phyloP scores from a whole-genome alignment of 2,113 vertebrate species.

The Ranitomeya variabilis region DNA sequence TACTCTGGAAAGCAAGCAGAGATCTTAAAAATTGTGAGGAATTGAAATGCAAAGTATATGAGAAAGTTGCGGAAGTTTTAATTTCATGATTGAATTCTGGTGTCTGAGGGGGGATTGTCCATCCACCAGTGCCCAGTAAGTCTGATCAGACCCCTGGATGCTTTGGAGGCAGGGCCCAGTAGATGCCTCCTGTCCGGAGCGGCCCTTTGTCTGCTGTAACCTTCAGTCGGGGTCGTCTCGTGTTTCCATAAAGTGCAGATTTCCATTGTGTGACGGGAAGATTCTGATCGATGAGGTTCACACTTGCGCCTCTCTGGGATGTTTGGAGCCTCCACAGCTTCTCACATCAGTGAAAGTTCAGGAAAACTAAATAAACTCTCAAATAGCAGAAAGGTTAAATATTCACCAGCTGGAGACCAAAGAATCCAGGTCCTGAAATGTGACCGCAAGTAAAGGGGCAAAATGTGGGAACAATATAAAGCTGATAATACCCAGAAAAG shows the following conservation, averaged over 20 bases:
- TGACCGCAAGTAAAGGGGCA: neutral
- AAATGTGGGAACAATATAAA: neutral
- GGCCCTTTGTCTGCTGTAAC: neutral
- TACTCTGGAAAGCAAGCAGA: no score
- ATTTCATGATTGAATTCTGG: no score
- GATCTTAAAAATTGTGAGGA: no score
- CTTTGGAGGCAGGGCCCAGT: no score
- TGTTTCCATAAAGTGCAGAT: neutral
- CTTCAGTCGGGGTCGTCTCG: neutral
- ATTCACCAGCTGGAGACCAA: neutral
- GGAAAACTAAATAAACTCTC: neutral
- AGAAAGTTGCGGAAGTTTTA: no score
- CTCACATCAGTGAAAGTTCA: neutral
- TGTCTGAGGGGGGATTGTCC: no score
- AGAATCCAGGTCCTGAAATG: neutral
- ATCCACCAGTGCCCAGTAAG: no score
- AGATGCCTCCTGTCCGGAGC: no score
- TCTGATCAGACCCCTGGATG: no score
- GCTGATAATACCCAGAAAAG: no score
- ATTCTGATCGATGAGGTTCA: neutral
- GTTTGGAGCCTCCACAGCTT: neutral
- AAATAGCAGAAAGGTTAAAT: slow-evolving; percentile 9
- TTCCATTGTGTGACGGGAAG: neutral
- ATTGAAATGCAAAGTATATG: no score
- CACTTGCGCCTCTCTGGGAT: neutral